Evolutionary conservation across 1,140 invertebrate genomes (phyloP).

Genomic region (Drosophila eugracilis): DNA sequence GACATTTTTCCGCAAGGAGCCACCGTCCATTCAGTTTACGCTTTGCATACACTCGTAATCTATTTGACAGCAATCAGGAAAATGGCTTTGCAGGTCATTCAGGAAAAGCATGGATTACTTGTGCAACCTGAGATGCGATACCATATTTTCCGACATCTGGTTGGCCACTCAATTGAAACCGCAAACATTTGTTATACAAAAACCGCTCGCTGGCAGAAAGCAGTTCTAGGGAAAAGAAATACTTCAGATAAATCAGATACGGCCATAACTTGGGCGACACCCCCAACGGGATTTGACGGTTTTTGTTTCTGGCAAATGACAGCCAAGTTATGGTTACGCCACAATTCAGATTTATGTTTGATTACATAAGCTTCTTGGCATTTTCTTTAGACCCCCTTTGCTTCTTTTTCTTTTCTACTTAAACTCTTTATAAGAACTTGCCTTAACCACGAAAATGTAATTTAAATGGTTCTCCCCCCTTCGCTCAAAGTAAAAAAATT

Average conservation of each 20-base stretch:
- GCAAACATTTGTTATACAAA: constrained; percentile 12
- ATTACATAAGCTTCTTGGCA: constrained; percentile 14
- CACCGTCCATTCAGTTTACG: constrained; percentile 19
- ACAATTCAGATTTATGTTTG: constrained; percentile 36
- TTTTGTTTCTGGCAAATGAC: constrained; percentile 32
- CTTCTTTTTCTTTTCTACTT: no score
- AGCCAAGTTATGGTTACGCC: constrained; percentile 24
- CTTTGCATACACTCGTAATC: constrained; percentile 14
- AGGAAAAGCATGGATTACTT: neutral
- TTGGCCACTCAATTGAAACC: constrained; percentile 1
- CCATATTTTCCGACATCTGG: neutral
- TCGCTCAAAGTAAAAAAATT: neutral
- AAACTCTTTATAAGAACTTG: neutral
- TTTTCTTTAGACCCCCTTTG: neutral
- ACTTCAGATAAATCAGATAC: constrained; percentile 27
- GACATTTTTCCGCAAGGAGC: constrained; percentile 21
- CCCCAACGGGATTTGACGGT: constrained; percentile 10
- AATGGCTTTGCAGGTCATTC: constrained; percentile 8
- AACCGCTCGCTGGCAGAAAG: neutral
- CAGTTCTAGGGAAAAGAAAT: neutral
- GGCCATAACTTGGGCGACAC: constrained; percentile 20
- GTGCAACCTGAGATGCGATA: constrained; percentile 5
- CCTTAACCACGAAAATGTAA: neutral
- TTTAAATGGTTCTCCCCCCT: neutral
- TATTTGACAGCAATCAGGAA: constrained; percentile 24